Evolutionary conservation across 2,888 invertebrate genomes (phyloP).

Genomic region (Anaspis maculata): DNA sequence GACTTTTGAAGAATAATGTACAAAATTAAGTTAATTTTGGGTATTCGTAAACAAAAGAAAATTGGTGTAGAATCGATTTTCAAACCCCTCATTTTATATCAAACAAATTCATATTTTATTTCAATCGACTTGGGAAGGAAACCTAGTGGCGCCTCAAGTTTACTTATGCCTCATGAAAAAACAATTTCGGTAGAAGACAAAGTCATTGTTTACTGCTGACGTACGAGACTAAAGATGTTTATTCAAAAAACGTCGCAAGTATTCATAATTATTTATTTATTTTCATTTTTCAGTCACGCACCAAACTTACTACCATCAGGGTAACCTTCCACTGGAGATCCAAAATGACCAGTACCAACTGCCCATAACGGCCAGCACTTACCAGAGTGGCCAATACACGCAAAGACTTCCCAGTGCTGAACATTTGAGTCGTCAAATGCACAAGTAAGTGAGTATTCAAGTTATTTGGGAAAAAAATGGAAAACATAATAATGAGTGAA

Average conservation of each 20-base stretch:
- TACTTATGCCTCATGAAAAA: no score
- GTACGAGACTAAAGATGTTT: background rate
- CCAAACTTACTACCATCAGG: conserved; percentile 13
- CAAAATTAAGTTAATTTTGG: conserved; percentile 3
- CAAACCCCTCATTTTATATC: background rate
- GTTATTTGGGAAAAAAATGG: no score
- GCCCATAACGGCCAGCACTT: conserved; percentile 14
- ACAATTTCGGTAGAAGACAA: no score
- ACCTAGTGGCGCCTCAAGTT: no score
- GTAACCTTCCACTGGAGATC: conserved; percentile 13
- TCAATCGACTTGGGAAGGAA: no score
- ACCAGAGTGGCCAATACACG: conserved; percentile 7
- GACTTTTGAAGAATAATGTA: no score
- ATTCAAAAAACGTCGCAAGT: no score
- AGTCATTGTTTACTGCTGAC: no score
- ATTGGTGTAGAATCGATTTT: conserved; percentile 1
- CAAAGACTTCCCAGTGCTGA: conserved; percentile 16
- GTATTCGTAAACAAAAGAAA: conserved; percentile 9
- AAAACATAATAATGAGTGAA: no score
- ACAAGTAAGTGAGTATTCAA: conserved; percentile 11
- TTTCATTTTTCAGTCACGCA: no score
- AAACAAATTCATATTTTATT: conserved; percentile 1
- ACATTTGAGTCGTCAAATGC: conserved; percentile 12
- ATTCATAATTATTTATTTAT: no score
- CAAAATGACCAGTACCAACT: conserved; percentile 21